These are phyloP conservation scores for Montipora capricornis DNA, from an alignment of 64 coral and sea anemone genomes.

Conservation along the genomic window DNA sequence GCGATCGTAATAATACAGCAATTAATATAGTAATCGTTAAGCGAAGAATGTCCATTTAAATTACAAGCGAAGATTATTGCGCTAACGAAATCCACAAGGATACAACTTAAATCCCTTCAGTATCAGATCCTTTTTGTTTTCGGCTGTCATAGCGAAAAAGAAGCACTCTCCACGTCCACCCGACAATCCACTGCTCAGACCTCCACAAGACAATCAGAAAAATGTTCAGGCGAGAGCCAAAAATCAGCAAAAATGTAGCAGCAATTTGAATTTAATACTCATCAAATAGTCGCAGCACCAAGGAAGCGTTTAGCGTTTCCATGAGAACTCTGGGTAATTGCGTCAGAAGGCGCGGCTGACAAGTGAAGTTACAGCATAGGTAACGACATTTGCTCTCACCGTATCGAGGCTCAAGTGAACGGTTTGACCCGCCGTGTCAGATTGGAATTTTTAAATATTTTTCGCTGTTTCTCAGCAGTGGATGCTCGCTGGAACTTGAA, in stretches of 20 bases:
- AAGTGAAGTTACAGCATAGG: not conserved
- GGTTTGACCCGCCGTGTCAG: too few relatives aligned
- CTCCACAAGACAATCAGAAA: not conserved
- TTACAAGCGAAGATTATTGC: not conserved
- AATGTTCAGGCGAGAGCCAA: not conserved
- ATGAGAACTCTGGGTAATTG: conserved; percentile 48
- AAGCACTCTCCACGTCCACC: not conserved
- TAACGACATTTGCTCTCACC: too few relatives aligned
- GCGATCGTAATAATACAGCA: too few relatives aligned
- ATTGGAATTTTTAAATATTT: too few relatives aligned
- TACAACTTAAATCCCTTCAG: conserved; percentile 76
- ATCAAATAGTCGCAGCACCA: conserved; percentile 24
- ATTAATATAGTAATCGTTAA: not conserved
- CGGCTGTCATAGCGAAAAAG: not conserved
- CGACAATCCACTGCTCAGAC: not conserved
- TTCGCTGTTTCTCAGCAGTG: too few relatives aligned
- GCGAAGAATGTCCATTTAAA: not conserved
- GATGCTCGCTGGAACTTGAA: too few relatives aligned
- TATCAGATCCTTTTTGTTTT: conserved; percentile 34
- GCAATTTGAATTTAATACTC: rapidly evolving
- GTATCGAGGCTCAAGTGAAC: too few relatives aligned
- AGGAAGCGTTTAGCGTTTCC: not conserved
- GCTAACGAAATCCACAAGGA: conserved; percentile 3
- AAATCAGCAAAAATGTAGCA: not conserved
- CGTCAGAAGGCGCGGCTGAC: not conserved